These are phyloP conservation scores for Corynorhinus townsendii DNA, from an alignment of 2,113 vertebrate genomes.

Conservation along the genomic window DNA sequence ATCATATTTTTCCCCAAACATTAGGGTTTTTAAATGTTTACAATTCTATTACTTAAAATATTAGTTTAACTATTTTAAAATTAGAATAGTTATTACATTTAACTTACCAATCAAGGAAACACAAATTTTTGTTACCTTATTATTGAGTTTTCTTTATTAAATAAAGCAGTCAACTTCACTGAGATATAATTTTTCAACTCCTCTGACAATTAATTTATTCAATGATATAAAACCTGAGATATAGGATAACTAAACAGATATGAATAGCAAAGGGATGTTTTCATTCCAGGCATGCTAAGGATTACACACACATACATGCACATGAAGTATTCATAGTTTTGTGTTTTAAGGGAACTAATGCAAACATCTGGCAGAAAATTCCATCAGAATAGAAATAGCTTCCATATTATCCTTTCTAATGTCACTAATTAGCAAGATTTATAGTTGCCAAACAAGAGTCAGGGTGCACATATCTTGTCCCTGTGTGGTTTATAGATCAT, in stretches of 20 bases:
- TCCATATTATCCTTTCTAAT: conserved; percentile 15
- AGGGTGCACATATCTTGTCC: background rate
- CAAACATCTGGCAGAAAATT: background rate
- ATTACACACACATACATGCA: background rate
- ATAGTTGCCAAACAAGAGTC: conserved; percentile 29
- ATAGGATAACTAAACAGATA: background rate
- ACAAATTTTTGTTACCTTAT: background rate
- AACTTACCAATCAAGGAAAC: background rate
- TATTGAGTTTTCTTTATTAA: background rate
- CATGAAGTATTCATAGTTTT: background rate
- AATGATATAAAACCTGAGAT: background rate
- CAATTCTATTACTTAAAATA: background rate
- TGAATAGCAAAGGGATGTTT: background rate
- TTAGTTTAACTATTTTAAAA: background rate
- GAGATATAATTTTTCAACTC: background rate
- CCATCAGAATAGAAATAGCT: background rate
- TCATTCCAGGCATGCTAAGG: background rate
- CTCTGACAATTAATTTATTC: background rate
- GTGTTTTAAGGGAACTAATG: background rate
- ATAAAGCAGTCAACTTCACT: background rate
- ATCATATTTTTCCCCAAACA: background rate
- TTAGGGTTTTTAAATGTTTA: background rate
- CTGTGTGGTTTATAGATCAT: background rate
- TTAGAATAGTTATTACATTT: background rate
- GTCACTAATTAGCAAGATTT: conserved; percentile 46